Percentiles rank a stretch among this genome's conserved stretches.
Conservation (phyloP, 2,113 vertebrate genomes). For the Cervus canadensis region DNA sequence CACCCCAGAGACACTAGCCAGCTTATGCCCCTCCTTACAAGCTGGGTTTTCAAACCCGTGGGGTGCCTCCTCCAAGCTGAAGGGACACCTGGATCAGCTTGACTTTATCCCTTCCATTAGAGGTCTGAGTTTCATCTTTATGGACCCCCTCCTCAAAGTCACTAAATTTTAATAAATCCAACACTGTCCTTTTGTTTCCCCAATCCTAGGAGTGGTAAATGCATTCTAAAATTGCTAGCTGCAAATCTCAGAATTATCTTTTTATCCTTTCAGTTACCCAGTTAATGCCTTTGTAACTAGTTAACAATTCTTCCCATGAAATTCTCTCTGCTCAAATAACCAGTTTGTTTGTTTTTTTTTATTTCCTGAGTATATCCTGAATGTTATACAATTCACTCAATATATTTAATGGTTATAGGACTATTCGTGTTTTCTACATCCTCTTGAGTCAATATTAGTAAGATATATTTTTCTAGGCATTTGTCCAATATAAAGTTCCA, state of each 20-base stretch:
- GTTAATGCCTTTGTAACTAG: neutral
- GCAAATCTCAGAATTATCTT: neutral
- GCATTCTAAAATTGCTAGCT: neutral
- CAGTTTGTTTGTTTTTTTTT: neutral
- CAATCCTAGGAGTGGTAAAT: neutral
- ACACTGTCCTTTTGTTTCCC: neutral
- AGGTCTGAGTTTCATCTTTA: neutral
- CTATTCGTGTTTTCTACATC: neutral
- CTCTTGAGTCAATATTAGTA: neutral
- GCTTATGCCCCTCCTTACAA: neutral
- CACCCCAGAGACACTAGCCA: neutral
- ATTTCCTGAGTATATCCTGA: neutral
- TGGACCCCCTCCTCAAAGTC: neutral
- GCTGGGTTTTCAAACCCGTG: neutral
- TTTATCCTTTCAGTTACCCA: neutral
- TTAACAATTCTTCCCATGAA: neutral
- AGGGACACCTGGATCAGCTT: neutral
- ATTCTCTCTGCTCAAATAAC: neutral
- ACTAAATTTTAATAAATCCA: neutral
- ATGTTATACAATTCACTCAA: neutral
- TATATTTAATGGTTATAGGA: neutral
- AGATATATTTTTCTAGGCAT: neutral
- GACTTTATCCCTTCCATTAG: neutral
- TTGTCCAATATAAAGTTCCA: neutral
- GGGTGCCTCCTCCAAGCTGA: neutral